Conservation (phyloP, 2,888 invertebrate species). For the Anodontia alba region DNA sequence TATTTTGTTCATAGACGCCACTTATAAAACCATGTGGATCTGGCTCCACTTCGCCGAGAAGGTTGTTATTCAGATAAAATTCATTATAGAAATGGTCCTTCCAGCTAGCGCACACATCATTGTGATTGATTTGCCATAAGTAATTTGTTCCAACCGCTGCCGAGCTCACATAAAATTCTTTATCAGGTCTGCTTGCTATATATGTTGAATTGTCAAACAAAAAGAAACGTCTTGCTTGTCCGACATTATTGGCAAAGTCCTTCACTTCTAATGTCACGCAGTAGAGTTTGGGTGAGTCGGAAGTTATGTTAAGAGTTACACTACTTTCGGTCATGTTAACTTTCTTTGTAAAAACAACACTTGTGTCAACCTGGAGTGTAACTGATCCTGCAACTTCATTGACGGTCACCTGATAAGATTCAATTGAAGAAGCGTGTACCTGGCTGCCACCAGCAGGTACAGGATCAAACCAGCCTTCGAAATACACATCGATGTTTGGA, state of each 20-base stretch:
- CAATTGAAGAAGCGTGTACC: constrained; percentile 53
- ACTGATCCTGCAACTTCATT: constrained; percentile 27
- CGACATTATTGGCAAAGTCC: constrained; percentile 51
- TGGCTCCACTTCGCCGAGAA: constrained; percentile 37
- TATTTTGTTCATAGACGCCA: constrained; percentile 60
- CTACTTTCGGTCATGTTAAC: not conserved
- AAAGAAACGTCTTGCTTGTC: constrained; percentile 51
- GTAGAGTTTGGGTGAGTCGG: constrained; percentile 44
- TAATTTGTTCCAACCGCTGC: constrained; percentile 38
- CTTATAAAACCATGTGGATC: constrained; percentile 48
- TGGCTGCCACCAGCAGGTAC: constrained; percentile 34
- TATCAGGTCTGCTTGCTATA: constrained; percentile 18
- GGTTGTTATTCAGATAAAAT: constrained; percentile 27
- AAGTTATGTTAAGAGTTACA: not conserved
- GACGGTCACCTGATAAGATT: constrained; percentile 40
- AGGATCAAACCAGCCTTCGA: constrained; percentile 61
- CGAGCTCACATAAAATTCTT: constrained; percentile 39
- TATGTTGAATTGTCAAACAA: constrained; percentile 52
- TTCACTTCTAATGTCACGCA: constrained; percentile 45
- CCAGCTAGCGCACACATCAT: constrained; percentile 55
- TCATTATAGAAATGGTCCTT: constrained; percentile 52
- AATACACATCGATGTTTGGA: constrained; percentile 26
- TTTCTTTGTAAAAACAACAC: not conserved
- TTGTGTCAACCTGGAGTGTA: constrained; percentile 3
- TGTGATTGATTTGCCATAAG: constrained; percentile 60